A percentile compares a stretch with the other conserved stretches of the same genome.
Evolutionary conservation across 1,140 invertebrate species (phyloP).

Genomic region (Pseudomyrmex concolor): DNA sequence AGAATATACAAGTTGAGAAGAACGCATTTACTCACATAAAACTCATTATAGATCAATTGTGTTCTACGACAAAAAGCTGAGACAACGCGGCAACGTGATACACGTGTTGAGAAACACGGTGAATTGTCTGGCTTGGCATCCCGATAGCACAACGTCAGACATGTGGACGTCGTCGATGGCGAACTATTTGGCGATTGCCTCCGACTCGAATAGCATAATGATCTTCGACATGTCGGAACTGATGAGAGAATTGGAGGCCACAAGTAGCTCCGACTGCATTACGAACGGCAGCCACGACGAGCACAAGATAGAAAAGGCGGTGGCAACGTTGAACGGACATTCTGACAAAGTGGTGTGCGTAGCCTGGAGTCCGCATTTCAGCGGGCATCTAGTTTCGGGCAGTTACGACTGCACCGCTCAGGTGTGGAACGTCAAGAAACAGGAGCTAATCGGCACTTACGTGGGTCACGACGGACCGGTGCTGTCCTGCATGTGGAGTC

Average conservation of each 20-base stretch:
- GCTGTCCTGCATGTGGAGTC: constrained; percentile 88
- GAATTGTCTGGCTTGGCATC: constrained; percentile 90
- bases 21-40: not conserved
- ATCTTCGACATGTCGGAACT: constrained; percentile 85
- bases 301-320: constrained; percentile 77
- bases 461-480: constrained; percentile 85
- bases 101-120: constrained; percentile 86
- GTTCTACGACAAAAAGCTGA: constrained; percentile 76
- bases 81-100: constrained; percentile 62
- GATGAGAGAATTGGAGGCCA: constrained; percentile 26
- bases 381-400: constrained; percentile 88
- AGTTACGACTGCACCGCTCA: constrained; percentile 89
- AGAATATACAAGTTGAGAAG: constrained; percentile 1
- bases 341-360: constrained; percentile 86
- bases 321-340: constrained; percentile 87
- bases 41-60: constrained; percentile 75
- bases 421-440: constrained; percentile 90
- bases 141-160: constrained; percentile 87
- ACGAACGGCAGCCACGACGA: constrained; percentile 18
- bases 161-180: constrained; percentile 85
- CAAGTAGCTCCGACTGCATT: not conserved
- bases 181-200: constrained; percentile 88
- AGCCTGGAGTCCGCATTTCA: constrained; percentile 90
- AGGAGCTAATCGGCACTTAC: constrained; percentile 86
- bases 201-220: constrained; percentile 85